A percentile compares a stretch with the other conserved stretches of the same genome.
These are phyloP conservation scores for Parnassius orleans DNA, from an alignment of 2,888 invertebrate genomes.

Conservation along the genomic window DNA sequence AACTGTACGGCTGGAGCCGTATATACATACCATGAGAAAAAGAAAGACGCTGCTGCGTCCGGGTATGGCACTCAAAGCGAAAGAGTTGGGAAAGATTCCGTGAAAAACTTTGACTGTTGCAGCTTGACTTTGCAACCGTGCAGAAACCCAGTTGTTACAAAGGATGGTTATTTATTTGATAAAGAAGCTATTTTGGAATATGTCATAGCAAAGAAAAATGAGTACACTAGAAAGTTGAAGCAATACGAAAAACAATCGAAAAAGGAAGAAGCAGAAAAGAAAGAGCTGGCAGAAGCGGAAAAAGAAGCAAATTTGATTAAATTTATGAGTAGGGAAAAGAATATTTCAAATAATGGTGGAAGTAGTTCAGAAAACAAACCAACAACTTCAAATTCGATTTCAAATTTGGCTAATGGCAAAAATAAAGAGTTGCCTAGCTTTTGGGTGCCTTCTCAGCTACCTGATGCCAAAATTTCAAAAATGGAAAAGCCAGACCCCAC, in stretches of 20 bases:
- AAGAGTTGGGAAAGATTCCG: constrained; percentile 95
- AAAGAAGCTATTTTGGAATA: constrained; percentile 98
- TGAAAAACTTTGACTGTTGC: constrained; percentile 97
- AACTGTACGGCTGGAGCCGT: constrained; percentile 99
- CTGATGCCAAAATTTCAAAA: constrained; percentile 87
- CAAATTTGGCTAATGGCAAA: constrained; percentile 89
- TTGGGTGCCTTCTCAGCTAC: constrained; percentile 97
- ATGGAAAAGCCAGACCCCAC: constrained; percentile 65
- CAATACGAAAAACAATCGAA: constrained; percentile 94
- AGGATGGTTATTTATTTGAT: constrained; percentile 96
- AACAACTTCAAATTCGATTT: constrained; percentile 80
- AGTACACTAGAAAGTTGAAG: constrained; percentile 92
- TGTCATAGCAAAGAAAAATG: constrained; percentile 95
- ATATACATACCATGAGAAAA: constrained; percentile 98
- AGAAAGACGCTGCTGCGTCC: constrained; percentile 96
- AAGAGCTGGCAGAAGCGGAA: constrained; percentile 86
- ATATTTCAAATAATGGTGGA: constrained; percentile 79
- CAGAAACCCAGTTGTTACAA: constrained; percentile 90
- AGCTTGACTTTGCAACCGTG: constrained; percentile 98
- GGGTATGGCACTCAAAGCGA: constrained; percentile 94
- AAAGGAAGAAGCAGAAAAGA: constrained; percentile 85
- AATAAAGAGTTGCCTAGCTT: constrained; percentile 95
- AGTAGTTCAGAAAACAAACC: constrained; percentile 36
- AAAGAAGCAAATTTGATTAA: constrained; percentile 87
- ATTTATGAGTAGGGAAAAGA: constrained; percentile 91